Evolutionary conservation across 1,140 invertebrate genomes (phyloP).

Genomic region (Bombus vancouverensis): DNA sequence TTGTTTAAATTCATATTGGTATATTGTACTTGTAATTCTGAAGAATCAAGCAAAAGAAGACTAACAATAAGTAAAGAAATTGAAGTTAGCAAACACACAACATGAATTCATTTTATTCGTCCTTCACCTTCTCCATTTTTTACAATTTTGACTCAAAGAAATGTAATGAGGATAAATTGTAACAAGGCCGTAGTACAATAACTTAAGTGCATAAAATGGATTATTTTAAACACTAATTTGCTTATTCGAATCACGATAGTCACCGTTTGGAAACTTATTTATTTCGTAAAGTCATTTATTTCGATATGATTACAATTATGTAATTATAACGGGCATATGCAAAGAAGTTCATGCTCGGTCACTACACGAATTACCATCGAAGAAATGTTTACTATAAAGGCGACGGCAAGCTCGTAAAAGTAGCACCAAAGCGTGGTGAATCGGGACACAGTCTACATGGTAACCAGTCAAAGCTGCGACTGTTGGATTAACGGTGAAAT

Average conservation of each 20-base stretch:
- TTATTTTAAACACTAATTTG: neutral
- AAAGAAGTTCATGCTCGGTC: no score
- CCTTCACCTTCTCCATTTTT: neutral
- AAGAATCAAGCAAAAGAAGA: neutral
- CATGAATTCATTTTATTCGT: neutral
- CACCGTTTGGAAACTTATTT: neutral
- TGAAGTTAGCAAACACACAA: no score
- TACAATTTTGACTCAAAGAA: neutral
- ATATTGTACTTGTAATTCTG: neutral
- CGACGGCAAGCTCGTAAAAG: neutral
- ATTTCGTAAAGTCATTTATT: neutral
- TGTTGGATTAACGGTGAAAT: constrained; percentile 38
- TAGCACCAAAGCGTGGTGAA: constrained; percentile 21
- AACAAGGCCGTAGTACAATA: neutral
- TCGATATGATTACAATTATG: neutral
- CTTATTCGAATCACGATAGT: neutral
- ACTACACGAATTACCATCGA: neutral
- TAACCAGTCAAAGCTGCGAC: neutral
- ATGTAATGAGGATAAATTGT: neutral
- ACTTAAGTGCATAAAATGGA: neutral
- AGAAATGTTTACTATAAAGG: neutral
- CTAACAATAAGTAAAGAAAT: neutral
- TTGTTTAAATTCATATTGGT: neutral
- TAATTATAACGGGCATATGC: neutral
- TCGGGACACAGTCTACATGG: constrained; percentile 11